Evolutionary conservation across 2,113 vertebrate genomes (phyloP), one percentile per base, ranked within the genome.

Genomic region (Sturnus vulgaris): DNA sequence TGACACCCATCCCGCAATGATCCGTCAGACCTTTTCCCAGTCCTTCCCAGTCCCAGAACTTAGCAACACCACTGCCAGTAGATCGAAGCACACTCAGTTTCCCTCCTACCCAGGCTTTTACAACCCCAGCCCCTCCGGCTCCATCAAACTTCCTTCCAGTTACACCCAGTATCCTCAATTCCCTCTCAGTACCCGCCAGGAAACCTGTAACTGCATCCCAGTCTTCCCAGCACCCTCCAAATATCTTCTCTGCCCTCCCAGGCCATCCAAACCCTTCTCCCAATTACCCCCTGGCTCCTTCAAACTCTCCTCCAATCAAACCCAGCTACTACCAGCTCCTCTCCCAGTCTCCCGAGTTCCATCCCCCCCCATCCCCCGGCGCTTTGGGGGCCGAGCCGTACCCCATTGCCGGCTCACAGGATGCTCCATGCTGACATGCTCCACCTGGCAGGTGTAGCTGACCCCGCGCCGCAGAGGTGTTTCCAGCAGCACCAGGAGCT

Each of bases 401-500:
- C 76, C 76, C 60, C 76, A 64, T 5, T 42, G 60, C 14, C 0
- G 31, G 9, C 39, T 78, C 47, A 78, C 31, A 18, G 47, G 59
- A 1, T 64, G 60, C 60, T 79, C 37, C 47, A 79, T 31, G 60
- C 60, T 79, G 60, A 53, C 3, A 9, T 64, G 60, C 60, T 79
- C 60, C 76, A 53, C 76, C 49, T 30, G 76, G 31, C 59, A 79
- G 24, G 8, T 64, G 31, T n/a, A 79, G 14, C 6, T 53, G 19
- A 78, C 18, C 1, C 76, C 5, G 0, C 0, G 19, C 14, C 1
- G 24, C 6, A 2, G 19, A 2, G 24, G 2, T 0, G 11, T 18
- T 64, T 79, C 76, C 60, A 79, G 39, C 24, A 64, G 37, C 39
- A 79, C 47, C 60, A 44, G 24, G 0, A 64, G 37, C 31, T 79